A percentile compares a stretch with the other conserved stretches of the same genome.
These are phyloP conservation scores for Drosophila lacicola DNA, from an alignment of 2,888 invertebrate species.

Conservation along the genomic window DNA sequence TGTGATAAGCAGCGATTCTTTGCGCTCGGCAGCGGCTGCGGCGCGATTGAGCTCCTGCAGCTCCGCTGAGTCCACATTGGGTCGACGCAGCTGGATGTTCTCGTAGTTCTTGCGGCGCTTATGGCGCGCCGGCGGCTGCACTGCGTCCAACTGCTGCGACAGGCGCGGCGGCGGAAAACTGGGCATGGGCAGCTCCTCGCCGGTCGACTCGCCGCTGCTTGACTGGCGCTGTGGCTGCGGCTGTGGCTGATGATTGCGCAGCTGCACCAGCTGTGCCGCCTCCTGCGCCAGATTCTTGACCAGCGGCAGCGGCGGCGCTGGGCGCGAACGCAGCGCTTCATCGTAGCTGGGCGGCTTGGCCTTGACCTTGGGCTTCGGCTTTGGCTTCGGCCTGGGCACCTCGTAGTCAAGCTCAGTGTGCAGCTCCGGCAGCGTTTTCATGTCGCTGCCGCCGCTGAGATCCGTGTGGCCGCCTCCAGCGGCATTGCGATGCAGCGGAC, in stretches of 20 bases:
- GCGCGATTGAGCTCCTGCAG: conserved; percentile 74
- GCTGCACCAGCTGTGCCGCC: conserved; percentile 59
- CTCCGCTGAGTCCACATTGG: conserved; percentile 80
- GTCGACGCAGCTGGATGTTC: conserved; percentile 77
- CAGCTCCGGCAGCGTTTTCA: neutral
- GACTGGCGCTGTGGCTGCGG: conserved; percentile 41
- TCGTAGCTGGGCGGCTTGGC: conserved; percentile 82
- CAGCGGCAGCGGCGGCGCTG: conserved; percentile 47
- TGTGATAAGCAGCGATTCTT: conserved; percentile 76
- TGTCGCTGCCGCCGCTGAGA: conserved; percentile 42
- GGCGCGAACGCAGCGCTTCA: conserved; percentile 71
- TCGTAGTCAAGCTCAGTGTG: conserved; percentile 71
- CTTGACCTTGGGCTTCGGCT: conserved; percentile 48
- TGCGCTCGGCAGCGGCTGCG: conserved; percentile 67
- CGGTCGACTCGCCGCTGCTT: conserved; percentile 53
- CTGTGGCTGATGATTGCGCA: conserved; percentile 43
- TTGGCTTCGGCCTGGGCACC: conserved; percentile 70
- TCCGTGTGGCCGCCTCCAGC: conserved; percentile 71
- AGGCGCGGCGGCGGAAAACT: conserved; percentile 82
- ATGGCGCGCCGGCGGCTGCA: conserved; percentile 77
- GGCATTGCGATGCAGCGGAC: conserved; percentile 82
- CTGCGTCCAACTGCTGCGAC: conserved; percentile 69
- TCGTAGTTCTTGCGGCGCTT: conserved; percentile 82
- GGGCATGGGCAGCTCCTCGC: conserved; percentile 82
- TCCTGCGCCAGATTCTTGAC: conserved; percentile 65